A percentile compares a stretch with the other conserved stretches of the same genome.
phyloP scores from a whole-genome alignment of 2,797 vertebrate species.

The Rhabdophis nuchalis region DNA sequence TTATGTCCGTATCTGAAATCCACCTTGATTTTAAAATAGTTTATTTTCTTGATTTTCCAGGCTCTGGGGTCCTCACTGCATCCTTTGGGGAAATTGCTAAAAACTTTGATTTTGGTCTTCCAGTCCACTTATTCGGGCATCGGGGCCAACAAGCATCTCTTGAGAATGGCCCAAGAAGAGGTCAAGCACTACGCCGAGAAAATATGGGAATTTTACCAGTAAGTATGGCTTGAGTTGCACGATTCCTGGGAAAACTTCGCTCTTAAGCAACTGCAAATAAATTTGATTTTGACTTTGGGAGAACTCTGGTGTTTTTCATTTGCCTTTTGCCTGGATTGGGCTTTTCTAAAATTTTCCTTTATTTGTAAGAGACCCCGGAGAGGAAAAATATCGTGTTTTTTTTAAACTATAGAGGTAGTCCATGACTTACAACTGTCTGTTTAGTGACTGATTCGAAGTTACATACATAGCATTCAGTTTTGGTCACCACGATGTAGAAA shows the following conservation, averaged over 20 bases:
- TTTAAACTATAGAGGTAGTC: neutral
- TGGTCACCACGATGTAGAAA: too few species aligned
- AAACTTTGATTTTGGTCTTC: conserved; percentile 63
- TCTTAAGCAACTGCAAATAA: neutral
- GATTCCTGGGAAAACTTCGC: neutral
- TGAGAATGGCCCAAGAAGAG: conserved; percentile 76
- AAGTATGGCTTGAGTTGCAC: conserved; percentile 17
- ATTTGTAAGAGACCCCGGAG: neutral
- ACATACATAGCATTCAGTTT: too few species aligned
- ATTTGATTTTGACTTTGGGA: neutral
- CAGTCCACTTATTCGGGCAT: conserved; percentile 71
- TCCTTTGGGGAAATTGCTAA: conserved; percentile 71
- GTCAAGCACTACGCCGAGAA: conserved; percentile 69
- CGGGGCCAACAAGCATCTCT: conserved; percentile 72
- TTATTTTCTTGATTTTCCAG: conserved; percentile 25
- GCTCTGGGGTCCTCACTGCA: conserved; percentile 66
- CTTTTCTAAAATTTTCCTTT: neutral
- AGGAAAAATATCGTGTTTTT: neutral
- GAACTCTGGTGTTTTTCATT: neutral
- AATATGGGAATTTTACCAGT: conserved; percentile 74
- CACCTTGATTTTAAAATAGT: neutral
- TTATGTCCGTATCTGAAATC: neutral
- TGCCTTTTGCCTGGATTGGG: neutral
- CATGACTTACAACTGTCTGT: neutral
- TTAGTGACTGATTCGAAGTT: neutral